phyloP scores from a whole-genome alignment of 2,797 vertebrate genomes.

The Schizothorax lantsangensis region DNA sequence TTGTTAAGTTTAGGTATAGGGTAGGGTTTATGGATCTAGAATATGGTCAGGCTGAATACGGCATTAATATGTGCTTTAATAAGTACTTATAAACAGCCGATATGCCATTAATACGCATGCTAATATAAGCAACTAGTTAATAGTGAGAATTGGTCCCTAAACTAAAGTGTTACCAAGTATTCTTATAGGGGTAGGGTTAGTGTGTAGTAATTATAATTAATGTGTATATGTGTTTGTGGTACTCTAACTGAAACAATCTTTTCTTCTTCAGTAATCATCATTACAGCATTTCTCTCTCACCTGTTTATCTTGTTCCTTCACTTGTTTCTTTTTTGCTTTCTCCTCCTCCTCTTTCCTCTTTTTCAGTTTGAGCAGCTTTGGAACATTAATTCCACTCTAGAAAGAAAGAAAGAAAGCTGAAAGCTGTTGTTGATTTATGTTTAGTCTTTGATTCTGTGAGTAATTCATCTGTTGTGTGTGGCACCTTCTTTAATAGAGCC shows the following conservation, averaged over 20 bases:
- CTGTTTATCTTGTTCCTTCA: not conserved
- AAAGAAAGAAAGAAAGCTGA: slow-evolving; percentile 3
- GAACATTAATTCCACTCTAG: slow-evolving; percentile 85
- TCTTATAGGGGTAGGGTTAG: slow-evolving; percentile 1
- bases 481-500: slow-evolving; percentile 86
- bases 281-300: slow-evolving; percentile 2
- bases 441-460: not conserved
- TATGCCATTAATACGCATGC: too few species aligned
- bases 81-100: too few species aligned
- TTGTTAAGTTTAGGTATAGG: too few species aligned
- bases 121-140: too few species aligned
- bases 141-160: too few species aligned
- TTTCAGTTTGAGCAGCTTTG: slow-evolving; percentile 82
- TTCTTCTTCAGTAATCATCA: not conserved
- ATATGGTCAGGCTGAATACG: too few species aligned
- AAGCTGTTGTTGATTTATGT: not conserved
- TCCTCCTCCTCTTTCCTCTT: slow-evolving; percentile 80
- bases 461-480: not conserved
- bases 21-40: too few species aligned
- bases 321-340: slow-evolving; percentile 71
- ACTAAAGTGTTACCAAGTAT: not conserved
- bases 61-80: too few species aligned
- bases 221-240: not conserved
- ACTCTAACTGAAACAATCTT: slow-evolving; percentile 61
- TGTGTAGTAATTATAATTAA: not conserved